Percentiles rank a stretch among this genome's conserved stretches.
These are phyloP conservation scores for Acanthosepion lycidas DNA, from an alignment of 2,888 invertebrate species.

Conservation along the genomic window DNA sequence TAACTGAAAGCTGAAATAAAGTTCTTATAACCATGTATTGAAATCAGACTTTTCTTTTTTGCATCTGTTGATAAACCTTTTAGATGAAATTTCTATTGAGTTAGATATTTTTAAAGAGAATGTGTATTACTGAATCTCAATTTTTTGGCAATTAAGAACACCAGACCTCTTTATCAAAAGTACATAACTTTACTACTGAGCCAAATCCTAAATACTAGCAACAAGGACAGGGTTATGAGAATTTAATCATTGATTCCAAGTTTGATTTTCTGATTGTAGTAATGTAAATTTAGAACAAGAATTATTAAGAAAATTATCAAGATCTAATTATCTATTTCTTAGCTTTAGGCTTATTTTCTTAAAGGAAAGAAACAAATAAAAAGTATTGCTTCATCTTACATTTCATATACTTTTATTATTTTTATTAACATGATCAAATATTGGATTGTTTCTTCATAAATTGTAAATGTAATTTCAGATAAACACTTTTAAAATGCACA, in stretches of 20 bases:
- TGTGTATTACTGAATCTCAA: no score
- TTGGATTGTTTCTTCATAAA: not conserved
- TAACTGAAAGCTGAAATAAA: no score
- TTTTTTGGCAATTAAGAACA: no score
- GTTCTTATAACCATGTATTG: no score
- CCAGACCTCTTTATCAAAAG: not conserved
- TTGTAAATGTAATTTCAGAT: not conserved
- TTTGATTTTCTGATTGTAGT: not conserved
- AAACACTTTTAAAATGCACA: not conserved
- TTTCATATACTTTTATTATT: not conserved
- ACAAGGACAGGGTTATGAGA: not conserved
- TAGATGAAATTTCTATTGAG: no score
- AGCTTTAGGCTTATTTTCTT: not conserved
- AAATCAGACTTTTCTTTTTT: no score
- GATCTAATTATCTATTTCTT: not conserved
- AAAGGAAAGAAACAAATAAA: not conserved
- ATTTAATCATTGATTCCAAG: not conserved
- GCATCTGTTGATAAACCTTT: no score
- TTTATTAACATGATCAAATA: not conserved
- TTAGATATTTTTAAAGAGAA: no score
- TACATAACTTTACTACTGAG: not conserved
- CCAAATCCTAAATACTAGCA: not conserved
- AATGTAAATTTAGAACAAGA: slow-evolving; percentile 20
- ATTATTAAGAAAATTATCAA: not conserved
- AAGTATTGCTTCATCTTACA: not conserved